Evolutionary conservation across 2,888 invertebrate genomes (phyloP), one percentile per base, ranked within the genome.

Genomic region (Apodemia duryi): DNA sequence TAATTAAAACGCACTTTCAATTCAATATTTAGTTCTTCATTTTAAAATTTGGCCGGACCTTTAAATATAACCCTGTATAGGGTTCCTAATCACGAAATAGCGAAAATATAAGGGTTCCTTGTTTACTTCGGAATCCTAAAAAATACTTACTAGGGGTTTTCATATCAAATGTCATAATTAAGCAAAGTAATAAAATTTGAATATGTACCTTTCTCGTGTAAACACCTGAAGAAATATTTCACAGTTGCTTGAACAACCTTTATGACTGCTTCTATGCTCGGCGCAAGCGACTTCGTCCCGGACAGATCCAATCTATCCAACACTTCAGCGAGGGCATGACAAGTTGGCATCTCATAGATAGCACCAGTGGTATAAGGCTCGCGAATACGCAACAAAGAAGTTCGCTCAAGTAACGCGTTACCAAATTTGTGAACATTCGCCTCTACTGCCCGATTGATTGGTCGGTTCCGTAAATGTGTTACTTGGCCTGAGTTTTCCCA

Each of bases 391-490:
- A 95, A 95, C 78, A 97, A 74, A 95, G 95, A 79, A 96, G 96
- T 96, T 91, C 92, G 83, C 85, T 74, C 93, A 94, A 1, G 84
- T 93, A 93, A 2, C 85, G 82, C 71, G 51, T 74, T 49, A 95
- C 96, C 69, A 97, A 97, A 13, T 96, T 97, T 5, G 93, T 97
- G 64, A 81, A 64, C 66, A 93, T 97, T 76, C 95, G 97, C 72
- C 95, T 96, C 72, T 96, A 97, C 95, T 91, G 94, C 63, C 93
- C 94, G 1, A 2, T 65, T 67, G 28, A 68, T 60, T 1, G 62
- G 65, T 11, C 88, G 83, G 4, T 81, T 75, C 9, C 87, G 86
- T 6, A 92, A 71, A 51, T 84, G 84, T 0, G 77, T 49, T 9
- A 87, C 85, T 54, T 83, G 86, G 10, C 76, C 80, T 0, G 92